phyloP scores from a whole-genome alignment of 2,888 invertebrate species.

The Anthoptus insignis region DNA sequence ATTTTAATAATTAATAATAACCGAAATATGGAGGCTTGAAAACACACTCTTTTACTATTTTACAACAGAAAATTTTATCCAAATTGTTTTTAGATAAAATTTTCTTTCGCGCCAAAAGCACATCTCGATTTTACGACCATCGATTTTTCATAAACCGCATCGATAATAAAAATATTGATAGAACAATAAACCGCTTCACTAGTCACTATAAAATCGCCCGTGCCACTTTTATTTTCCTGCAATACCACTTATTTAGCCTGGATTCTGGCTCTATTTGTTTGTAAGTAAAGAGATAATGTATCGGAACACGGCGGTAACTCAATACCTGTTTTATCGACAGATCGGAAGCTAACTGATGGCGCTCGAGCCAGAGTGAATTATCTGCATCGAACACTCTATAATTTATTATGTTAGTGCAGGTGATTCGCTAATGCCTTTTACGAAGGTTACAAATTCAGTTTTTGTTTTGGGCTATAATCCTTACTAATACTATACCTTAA shows the following conservation, averaged over 20 bases:
- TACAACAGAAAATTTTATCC: no score
- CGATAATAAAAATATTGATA: slow-evolving; percentile 41
- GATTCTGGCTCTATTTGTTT: slow-evolving; percentile 63
- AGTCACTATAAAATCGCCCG: slow-evolving; percentile 47
- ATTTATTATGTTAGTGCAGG: slow-evolving; percentile 37
- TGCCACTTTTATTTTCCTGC: slow-evolving; percentile 60
- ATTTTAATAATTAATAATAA: no score
- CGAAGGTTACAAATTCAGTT: slow-evolving; percentile 8
- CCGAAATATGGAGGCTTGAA: no score
- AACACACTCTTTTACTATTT: no score
- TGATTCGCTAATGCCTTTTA: slow-evolving; percentile 35
- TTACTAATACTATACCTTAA: no score
- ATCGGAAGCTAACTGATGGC: slow-evolving; percentile 35
- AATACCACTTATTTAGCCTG: slow-evolving; percentile 62
- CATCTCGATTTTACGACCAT: slow-evolving; percentile 38
- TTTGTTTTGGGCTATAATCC: no score
- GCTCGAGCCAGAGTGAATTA: slow-evolving; percentile 35
- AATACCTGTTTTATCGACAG: slow-evolving; percentile 51
- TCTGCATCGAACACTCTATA: slow-evolving; percentile 39
- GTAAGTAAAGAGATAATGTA: slow-evolving; percentile 59
- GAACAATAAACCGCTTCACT: slow-evolving; percentile 42
- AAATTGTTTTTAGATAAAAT: no score
- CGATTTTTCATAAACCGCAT: slow-evolving; percentile 49
- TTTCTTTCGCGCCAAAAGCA: slow-evolving; percentile 1
- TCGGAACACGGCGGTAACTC: slow-evolving; percentile 47